Evolutionary conservation across 2,797 vertebrate genomes (phyloP), one percentile per base, ranked within the genome.

Genomic region (Psittacula echo): DNA sequence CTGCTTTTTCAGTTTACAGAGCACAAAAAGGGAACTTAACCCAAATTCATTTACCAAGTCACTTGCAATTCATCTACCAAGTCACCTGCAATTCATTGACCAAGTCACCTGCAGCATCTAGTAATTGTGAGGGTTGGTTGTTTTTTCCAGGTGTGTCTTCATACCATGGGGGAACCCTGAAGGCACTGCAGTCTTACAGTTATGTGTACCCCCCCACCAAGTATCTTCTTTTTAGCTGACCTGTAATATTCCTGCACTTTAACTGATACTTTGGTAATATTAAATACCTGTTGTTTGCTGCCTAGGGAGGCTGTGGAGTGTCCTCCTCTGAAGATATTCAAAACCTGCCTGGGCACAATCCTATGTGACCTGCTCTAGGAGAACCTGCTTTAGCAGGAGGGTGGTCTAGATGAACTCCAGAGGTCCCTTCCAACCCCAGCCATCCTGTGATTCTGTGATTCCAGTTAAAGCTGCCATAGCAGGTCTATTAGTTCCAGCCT

Each of bases 121-220:
- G 30, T 67, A 45, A 79, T 83, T 44, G 39, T 26, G 41, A 68
- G 10, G 4, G 13, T 21, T 20, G 21, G 0, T 0, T 34, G 37
- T 62, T 73, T 34, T 27, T 27, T 4, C 34, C 22, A 47, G 26
- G 7, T 84, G 9, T 68, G 74, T 11, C 17, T 72, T 78, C 47
- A 32, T 66, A 34, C 44, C 14, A 4, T 47, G 15, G 54, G 44
- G 92, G 29, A 45, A 62, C 29, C 24, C 27, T 18, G 34, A 67
- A 61, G 16, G 29, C 41, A 54, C n/a, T 32, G 15, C n/a, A 37
- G 7, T 39, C 44, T 48, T 82, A 37, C 18, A 81, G 4, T 79
- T 61, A 48, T 2, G 17, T 44, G 26, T n/a, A 27, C 4, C 11
- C 30, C 17, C 8, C 1, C 30, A 13, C 7, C 1, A 6, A 4